phyloP scores from a whole-genome alignment of 2,797 vertebrate genomes.

The Rhynchonycteris naso region DNA sequence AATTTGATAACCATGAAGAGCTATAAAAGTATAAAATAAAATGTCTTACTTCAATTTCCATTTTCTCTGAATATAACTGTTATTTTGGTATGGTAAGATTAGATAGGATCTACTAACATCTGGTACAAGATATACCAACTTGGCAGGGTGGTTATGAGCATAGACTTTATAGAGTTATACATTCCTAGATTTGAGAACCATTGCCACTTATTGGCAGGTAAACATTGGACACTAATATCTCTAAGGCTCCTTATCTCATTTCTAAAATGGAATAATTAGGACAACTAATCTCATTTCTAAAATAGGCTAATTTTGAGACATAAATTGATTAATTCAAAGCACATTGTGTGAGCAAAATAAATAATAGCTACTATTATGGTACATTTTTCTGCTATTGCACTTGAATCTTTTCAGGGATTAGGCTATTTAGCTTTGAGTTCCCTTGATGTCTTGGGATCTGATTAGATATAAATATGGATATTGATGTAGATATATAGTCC shows the following conservation, averaged over 20 bases:
- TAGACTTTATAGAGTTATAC: not conserved
- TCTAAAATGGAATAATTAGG: slow-evolving; percentile 12
- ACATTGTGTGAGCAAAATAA: not conserved
- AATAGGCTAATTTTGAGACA: not conserved
- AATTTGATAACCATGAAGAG: slow-evolving; percentile 55
- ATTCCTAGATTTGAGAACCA: not conserved
- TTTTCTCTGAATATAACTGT: slow-evolving; percentile 26
- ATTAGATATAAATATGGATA: not conserved
- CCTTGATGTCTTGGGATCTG: not conserved
- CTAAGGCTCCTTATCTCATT: not conserved
- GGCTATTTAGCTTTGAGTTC: not conserved
- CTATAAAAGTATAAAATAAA: slow-evolving; percentile 62
- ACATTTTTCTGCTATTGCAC: not conserved
- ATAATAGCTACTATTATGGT: not conserved
- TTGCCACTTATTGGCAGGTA: not conserved
- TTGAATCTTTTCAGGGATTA: not conserved
- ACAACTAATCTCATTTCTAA: not conserved
- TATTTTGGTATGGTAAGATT: not conserved
- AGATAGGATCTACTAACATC: not conserved
- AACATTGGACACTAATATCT: not conserved
- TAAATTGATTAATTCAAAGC: not conserved
- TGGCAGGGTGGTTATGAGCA: not conserved
- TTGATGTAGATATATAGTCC: not conserved
- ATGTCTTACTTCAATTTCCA: slow-evolving; percentile 37
- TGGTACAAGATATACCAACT: not conserved